Evolutionary conservation across 1,140 invertebrate species (phyloP).

Genomic region (Dreissena polymorpha): DNA sequence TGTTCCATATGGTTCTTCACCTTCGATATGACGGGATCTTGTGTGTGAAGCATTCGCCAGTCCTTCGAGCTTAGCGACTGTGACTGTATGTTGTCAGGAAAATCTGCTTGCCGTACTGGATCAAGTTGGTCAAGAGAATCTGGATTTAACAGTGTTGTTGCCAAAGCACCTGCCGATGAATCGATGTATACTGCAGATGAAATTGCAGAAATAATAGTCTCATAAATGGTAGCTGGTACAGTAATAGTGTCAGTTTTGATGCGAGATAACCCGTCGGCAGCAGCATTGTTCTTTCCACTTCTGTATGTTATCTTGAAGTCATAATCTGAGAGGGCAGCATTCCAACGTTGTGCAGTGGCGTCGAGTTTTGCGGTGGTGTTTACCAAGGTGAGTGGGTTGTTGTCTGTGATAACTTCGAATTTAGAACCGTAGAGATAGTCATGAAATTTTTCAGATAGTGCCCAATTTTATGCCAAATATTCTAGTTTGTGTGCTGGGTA

Average conservation of each 20-base stretch:
- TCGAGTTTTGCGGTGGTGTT: constrained; percentile 28
- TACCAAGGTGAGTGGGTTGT: background rate
- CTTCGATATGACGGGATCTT: constrained; percentile 10
- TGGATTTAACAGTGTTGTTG: background rate
- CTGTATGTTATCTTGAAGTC: too few species aligned
- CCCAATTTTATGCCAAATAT: too few species aligned
- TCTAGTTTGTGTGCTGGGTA: too few species aligned
- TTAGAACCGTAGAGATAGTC: constrained; percentile 7
- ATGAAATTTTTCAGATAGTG: constrained; percentile 1
- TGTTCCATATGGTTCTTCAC: background rate
- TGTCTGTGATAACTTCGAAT: background rate
- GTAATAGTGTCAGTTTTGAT: too few species aligned
- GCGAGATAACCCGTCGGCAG: too few species aligned
- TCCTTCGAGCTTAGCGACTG: background rate
- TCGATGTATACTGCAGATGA: background rate
- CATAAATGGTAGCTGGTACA: background rate
- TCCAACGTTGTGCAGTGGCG: constrained; percentile 20
- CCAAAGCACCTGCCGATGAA: background rate
- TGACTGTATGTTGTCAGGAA: background rate
- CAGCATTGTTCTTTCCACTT: too few species aligned
- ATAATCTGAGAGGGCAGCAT: too few species aligned
- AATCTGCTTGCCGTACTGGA: background rate
- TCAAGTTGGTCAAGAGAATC: background rate
- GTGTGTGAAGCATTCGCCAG: background rate
- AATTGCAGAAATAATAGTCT: constrained; percentile 12